Evolutionary conservation across 2,888 invertebrate genomes (phyloP).

Genomic region (Ochropacha duplaris): DNA sequence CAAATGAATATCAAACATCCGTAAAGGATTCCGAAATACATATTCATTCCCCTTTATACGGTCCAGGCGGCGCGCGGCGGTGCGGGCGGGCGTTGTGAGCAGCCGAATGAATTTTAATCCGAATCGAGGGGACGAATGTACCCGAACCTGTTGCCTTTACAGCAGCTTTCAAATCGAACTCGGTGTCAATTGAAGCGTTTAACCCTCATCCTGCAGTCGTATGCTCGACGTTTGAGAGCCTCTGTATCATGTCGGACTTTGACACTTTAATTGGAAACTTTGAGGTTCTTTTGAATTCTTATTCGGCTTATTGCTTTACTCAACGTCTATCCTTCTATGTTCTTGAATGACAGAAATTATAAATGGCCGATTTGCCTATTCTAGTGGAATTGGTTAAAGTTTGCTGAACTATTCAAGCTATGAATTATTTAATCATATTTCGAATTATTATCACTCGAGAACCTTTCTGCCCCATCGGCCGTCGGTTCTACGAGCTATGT

Average conservation of each 20-base stretch:
- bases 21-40: constrained; percentile 1
- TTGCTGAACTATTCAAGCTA: no score
- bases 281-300: not conserved
- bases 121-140: constrained; percentile 2
- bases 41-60: constrained; percentile 9
- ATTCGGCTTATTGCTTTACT: no score
- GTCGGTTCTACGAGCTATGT: no score
- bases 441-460: no score
- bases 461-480: no score
- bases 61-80: no score
- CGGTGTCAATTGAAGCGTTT: constrained; percentile 20
- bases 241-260: not conserved
- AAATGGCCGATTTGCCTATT: no score
- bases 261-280: not conserved
- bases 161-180: constrained; percentile 1
- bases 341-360: no score
- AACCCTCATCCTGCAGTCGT: constrained; percentile 8
- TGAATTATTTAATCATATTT: no score
- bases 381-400: no score
- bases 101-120: constrained; percentile 22
- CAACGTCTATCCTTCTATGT: no score
- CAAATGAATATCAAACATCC: not conserved
- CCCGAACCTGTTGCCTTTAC: constrained; percentile 17
- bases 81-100: constrained; percentile 8
- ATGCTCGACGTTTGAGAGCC: not conserved